A percentile compares a stretch with the other conserved stretches of the same genome.
Evolutionary conservation across 2,888 invertebrate genomes (phyloP).

Genomic region (Dryococelus australis): DNA sequence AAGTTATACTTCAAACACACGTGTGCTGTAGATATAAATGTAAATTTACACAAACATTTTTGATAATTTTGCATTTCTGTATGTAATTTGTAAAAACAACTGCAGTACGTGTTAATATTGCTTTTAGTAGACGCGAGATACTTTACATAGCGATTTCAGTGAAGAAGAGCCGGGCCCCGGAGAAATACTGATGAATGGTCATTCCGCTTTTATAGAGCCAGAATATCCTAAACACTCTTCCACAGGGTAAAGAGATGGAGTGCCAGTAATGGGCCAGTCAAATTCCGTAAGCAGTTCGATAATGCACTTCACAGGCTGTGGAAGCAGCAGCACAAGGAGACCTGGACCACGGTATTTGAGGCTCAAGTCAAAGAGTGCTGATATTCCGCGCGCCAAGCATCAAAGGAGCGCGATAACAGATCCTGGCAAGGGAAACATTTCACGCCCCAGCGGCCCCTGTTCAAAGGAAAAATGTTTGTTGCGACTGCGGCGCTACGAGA

Average conservation of each 20-base stretch:
- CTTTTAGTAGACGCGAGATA: no score
- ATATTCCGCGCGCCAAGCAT: background rate
- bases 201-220: background rate
- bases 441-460: background rate
- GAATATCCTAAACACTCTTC: background rate
- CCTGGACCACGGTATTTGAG: background rate
- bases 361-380: background rate
- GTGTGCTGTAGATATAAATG: no score
- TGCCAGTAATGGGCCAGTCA: background rate
- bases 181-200: background rate
- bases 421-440: background rate
- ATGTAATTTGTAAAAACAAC: no score
- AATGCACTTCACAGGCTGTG: constrained; percentile 7
- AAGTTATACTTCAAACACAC: no score
- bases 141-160: no score
- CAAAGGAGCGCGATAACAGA: background rate
- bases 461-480: background rate
- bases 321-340: background rate
- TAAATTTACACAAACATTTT: no score
- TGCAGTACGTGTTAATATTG: no score
- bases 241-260: background rate
- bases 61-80: no score
- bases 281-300: background rate
- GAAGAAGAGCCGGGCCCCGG: no score
- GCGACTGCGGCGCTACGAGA: background rate